Evolutionary conservation across 2,888 invertebrate species (phyloP).

Genomic region (Glyphotaelius pellucidus): DNA sequence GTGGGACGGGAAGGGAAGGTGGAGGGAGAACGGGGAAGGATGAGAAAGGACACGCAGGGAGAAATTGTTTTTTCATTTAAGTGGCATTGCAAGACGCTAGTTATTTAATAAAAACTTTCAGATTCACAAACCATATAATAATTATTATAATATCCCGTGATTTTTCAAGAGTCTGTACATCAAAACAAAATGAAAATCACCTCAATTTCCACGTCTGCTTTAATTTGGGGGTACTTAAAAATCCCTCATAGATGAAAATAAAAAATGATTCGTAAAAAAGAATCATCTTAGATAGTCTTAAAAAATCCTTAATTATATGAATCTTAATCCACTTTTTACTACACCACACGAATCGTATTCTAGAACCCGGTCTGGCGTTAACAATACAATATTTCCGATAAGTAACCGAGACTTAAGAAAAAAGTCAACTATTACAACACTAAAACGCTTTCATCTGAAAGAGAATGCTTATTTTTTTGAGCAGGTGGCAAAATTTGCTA

Average conservation of each 20-base stretch:
- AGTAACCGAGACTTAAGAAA: neutral
- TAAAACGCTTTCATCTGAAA: neutral
- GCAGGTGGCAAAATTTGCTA: neutral
- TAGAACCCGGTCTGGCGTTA: constrained; percentile 11
- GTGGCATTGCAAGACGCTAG: too few relatives aligned
- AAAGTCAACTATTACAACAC: neutral
- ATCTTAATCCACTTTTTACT: constrained; percentile 11
- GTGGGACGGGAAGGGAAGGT: too few relatives aligned
- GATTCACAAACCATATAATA: too few relatives aligned
- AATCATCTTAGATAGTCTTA: neutral
- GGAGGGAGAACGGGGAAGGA: too few relatives aligned
- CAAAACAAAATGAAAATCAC: neutral
- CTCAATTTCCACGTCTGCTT: neutral
- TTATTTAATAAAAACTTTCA: too few relatives aligned
- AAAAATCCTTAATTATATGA: neutral
- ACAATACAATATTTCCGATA: neutral
- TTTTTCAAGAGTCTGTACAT: too few relatives aligned
- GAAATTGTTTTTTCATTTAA: too few relatives aligned
- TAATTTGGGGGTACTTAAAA: neutral
- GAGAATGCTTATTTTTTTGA: neutral
- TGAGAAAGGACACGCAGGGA: too few relatives aligned
- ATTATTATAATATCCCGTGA: too few relatives aligned
- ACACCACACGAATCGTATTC: neutral
- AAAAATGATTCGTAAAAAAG: neutral
- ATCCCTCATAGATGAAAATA: neutral